Conservation (phyloP, 2,888 invertebrate species). For the Torymus tubicola region DNA sequence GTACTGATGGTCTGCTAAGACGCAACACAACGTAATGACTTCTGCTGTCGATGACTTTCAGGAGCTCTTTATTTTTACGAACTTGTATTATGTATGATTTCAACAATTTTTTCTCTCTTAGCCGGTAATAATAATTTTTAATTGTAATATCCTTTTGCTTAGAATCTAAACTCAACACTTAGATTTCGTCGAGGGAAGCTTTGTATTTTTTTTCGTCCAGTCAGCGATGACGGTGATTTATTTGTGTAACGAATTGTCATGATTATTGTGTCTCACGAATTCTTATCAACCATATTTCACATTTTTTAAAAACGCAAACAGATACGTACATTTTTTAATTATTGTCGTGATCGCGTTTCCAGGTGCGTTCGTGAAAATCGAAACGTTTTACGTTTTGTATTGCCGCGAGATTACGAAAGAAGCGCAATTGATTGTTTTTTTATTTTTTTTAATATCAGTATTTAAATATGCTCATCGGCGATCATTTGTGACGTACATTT, state of each 20-base stretch:
- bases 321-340: conserved; percentile 52
- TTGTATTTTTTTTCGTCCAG: conserved; percentile 58
- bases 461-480: conserved; percentile 75
- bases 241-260: conserved; percentile 55
- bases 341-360: conserved; percentile 45
- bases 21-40: conserved; percentile 5
- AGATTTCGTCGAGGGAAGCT: conserved; percentile 53
- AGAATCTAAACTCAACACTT: conserved; percentile 52
- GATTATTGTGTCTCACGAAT: conserved; percentile 49
- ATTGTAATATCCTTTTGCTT: conserved; percentile 56
- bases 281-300: conserved; percentile 43
- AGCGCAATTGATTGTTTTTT: conserved; percentile 73
- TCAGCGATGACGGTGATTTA: conserved; percentile 52
- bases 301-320: conserved; percentile 43
- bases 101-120: conserved; percentile 55
- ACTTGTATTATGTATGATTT: conserved; percentile 56
- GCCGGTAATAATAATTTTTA: conserved; percentile 56
- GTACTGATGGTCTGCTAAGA: conserved; percentile 4
- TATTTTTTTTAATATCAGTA: conserved; percentile 67
- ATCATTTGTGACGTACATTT: conserved; percentile 74
- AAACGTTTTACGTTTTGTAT: conserved; percentile 40
- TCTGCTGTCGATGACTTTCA: conserved; percentile 44
- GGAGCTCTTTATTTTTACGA: conserved; percentile 49
- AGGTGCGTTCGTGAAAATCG: conserved; percentile 49
- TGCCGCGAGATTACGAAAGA: conserved; percentile 58